phyloP scores from a whole-genome alignment of 2,888 invertebrate genomes.

The Sipha maydis region DNA sequence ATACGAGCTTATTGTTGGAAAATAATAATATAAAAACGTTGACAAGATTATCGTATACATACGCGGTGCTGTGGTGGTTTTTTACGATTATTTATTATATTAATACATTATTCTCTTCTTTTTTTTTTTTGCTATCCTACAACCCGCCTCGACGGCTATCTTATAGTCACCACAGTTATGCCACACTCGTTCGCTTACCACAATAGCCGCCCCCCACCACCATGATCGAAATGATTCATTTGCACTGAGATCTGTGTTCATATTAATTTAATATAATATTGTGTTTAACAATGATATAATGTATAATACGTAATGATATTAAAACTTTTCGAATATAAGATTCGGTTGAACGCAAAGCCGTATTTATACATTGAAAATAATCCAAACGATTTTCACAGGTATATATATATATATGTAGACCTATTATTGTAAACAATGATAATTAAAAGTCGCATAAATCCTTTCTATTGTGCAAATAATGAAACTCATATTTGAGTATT shows the following conservation, averaged over 20 bases:
- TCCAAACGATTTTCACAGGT: too few species aligned
- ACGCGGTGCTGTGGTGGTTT: slow-evolving; percentile 8
- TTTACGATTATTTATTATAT: slow-evolving; percentile 54
- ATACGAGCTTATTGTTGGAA: slow-evolving; percentile 61
- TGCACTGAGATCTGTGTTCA: background rate
- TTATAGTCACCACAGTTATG: background rate
- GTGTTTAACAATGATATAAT: too few species aligned
- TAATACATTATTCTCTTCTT: slow-evolving; percentile 27
- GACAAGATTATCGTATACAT: slow-evolving; percentile 55
- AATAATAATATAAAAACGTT: slow-evolving; percentile 60
- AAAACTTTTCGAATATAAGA: background rate
- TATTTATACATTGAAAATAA: too few species aligned
- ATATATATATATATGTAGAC: too few species aligned
- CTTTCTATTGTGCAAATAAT: slow-evolving; percentile 1
- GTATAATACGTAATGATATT: too few species aligned
- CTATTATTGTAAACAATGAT: background rate
- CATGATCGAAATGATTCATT: slow-evolving; percentile 30
- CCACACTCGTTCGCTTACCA: background rate
- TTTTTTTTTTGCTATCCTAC: slow-evolving; percentile 5
- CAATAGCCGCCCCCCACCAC: background rate
- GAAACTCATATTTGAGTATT: background rate
- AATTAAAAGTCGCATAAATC: slow-evolving; percentile 20
- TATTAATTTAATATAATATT: too few species aligned
- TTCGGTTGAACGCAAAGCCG: too few species aligned
- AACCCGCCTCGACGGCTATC: background rate